Evolutionary conservation across 2,113 vertebrate species (phyloP), one percentile per base, ranked within the genome.

Genomic region (Dromaius novaehollandiae): DNA sequence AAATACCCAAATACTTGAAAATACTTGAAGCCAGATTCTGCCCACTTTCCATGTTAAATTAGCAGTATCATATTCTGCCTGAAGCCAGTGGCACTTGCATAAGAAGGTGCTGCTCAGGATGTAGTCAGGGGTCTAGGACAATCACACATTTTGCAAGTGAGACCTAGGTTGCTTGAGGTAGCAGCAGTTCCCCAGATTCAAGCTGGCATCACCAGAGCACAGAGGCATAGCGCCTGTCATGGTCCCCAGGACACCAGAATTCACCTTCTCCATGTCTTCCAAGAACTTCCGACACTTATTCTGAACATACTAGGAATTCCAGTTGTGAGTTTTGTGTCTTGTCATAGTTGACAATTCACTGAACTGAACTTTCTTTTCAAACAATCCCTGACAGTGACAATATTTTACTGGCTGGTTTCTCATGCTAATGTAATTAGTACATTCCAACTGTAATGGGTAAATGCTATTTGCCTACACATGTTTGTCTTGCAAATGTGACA

Each of bases 371-470:
- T 92, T 8, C 68, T 88, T 55, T 36, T 36, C n/a, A n/a, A 42
- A 9, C 15, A 42, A 38, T 24, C 79, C 30, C 42, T 75, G 51
- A 44, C 34, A 75, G 51, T 2, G 1, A 17, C 32, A 68, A 63
- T 13, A 74, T 20, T 64, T 60, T 73, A 4, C 63, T 51, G 38
- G 9, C 48, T 80, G 63, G 4, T 69, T 65, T 80, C 48, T 69
- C 53, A 38, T 1, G 10, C 22, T 38, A 8, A 44, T 1, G 1
- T 40, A n/a, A 64, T 22, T 32, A 5, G 1, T 24, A 21, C 30
- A 48, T 11, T 50, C 26, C 15, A 12, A 19, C 38, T 61, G 15
- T 28, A 73, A 60, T 17, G 1, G 1, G 13, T 8, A 44, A 79
- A 40, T 3, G 24, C 22, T 51, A 50, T 36, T 88, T 85, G 40